Evolutionary conservation across 2,113 vertebrate genomes (phyloP).

Genomic region (Naja naja): DNA sequence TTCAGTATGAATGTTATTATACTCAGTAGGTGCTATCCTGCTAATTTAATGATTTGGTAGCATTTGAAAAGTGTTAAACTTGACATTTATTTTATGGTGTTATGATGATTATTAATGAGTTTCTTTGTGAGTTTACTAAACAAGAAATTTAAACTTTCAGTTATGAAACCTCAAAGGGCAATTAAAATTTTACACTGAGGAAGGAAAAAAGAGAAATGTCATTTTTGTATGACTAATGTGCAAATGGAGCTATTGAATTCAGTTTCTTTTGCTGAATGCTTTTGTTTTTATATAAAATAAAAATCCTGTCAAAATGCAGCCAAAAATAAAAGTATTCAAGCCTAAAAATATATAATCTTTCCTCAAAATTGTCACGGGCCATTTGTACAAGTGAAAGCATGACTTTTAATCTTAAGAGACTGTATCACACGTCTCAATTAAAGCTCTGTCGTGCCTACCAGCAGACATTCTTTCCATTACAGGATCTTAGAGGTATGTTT

Average conservation of each 20-base stretch:
- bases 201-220: not conserved
- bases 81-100: not conserved
- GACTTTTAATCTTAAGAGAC: not conserved
- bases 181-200: not conserved
- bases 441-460: not conserved
- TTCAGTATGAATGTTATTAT: not conserved
- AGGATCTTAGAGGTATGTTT: not conserved
- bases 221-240: not conserved
- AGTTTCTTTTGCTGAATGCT: not conserved
- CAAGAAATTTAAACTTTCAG: not conserved
- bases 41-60: not conserved
- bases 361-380: not conserved
- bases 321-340: not conserved
- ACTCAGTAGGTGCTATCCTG: not conserved
- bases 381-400: not conserved
- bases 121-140: not conserved
- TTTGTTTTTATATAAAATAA: slow-evolving; percentile 2
- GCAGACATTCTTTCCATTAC: not conserved
- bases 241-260: not conserved
- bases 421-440: not conserved
- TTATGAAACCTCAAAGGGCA: not conserved
- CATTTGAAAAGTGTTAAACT: not conserved
- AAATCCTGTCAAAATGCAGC: not conserved
- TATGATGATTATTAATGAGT: not conserved
- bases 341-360: not conserved